Evolutionary conservation across 2,797 vertebrate genomes (phyloP).

Genomic region (Argyrosomus regius): DNA sequence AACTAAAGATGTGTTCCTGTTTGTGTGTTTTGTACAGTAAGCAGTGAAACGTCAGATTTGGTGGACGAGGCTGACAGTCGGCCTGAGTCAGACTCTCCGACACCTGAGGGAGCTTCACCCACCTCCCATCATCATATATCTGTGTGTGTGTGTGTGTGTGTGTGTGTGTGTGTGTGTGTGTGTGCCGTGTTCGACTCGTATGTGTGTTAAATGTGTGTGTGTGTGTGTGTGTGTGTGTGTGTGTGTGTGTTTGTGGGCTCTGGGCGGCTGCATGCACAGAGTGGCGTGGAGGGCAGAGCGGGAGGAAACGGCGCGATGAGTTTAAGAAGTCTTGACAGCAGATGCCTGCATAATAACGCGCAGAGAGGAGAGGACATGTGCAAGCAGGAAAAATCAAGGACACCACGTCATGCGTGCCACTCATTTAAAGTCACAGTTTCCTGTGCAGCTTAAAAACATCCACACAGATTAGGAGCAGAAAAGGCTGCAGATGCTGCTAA

Average conservation of each 20-base stretch:
- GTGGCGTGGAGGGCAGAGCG: constrained; percentile 50
- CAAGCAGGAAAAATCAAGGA: constrained; percentile 73
- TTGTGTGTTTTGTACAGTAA: constrained; percentile 44
- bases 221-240: constrained; percentile 45
- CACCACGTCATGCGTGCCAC: constrained; percentile 71
- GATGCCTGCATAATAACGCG: constrained; percentile 78
- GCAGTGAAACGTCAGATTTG: constrained; percentile 42
- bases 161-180: neutral
- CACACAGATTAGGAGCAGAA: constrained; percentile 65
- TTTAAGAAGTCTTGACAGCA: constrained; percentile 85
- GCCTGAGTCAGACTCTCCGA: constrained; percentile 71
- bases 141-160: constrained; percentile 25
- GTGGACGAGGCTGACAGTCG: constrained; percentile 61
- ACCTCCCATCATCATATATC: constrained; percentile 38
- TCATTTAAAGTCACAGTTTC: constrained; percentile 76
- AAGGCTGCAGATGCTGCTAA: constrained; percentile 68
- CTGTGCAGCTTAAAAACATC: constrained; percentile 57
- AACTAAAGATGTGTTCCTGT: neutral
- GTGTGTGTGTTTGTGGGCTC: constrained; percentile 51
- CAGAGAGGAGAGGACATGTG: constrained; percentile 76
- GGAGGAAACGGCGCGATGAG: constrained; percentile 63
- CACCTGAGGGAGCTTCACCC: constrained; percentile 64
- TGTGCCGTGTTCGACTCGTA: neutral
- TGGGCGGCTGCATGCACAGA: constrained; percentile 55
- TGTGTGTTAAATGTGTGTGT: constrained; percentile 37